These are phyloP conservation scores for Bradypodion ventrale DNA, from an alignment of 2,797 vertebrate genomes.

Conservation along the genomic window DNA sequence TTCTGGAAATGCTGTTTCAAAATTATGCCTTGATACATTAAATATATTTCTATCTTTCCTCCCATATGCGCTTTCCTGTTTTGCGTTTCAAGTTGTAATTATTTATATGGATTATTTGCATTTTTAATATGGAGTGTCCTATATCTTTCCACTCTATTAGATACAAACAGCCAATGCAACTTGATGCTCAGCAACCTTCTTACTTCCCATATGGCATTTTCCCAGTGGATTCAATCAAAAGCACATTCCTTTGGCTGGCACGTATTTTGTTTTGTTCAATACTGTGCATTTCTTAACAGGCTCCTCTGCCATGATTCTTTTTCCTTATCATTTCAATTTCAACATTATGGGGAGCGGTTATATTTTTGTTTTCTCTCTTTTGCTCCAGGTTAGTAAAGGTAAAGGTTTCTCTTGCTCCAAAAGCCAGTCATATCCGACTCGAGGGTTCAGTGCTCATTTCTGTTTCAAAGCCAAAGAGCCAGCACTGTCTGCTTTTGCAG, in stretches of 20 bases:
- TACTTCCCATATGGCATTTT: constrained; percentile 43
- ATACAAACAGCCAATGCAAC: constrained; percentile 19
- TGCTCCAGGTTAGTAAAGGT: background rate
- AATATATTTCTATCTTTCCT: constrained; percentile 47
- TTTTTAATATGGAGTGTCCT: constrained; percentile 63
- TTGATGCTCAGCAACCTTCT: constrained; percentile 39
- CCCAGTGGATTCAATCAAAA: constrained; percentile 33
- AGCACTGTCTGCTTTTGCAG: too few relatives aligned
- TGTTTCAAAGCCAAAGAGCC: too few relatives aligned
- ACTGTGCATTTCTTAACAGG: constrained; percentile 53
- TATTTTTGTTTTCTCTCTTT: background rate
- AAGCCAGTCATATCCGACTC: too few relatives aligned
- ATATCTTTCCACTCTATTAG: constrained; percentile 41
- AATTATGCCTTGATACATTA: constrained; percentile 38
- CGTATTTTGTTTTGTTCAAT: constrained; percentile 42
- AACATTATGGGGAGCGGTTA: background rate
- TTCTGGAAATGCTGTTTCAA: constrained; percentile 17
- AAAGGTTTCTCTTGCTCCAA: too few relatives aligned
- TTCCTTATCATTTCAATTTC: background rate
- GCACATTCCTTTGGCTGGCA: constrained; percentile 29
- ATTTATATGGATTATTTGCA: constrained; percentile 72
- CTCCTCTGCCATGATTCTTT: constrained; percentile 48
- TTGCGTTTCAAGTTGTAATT: constrained; percentile 71
- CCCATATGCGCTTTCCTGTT: constrained; percentile 45
- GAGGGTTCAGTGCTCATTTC: too few relatives aligned